phyloP scores from a whole-genome alignment of 2,113 vertebrate genomes.

The Pollachius pollachius region DNA sequence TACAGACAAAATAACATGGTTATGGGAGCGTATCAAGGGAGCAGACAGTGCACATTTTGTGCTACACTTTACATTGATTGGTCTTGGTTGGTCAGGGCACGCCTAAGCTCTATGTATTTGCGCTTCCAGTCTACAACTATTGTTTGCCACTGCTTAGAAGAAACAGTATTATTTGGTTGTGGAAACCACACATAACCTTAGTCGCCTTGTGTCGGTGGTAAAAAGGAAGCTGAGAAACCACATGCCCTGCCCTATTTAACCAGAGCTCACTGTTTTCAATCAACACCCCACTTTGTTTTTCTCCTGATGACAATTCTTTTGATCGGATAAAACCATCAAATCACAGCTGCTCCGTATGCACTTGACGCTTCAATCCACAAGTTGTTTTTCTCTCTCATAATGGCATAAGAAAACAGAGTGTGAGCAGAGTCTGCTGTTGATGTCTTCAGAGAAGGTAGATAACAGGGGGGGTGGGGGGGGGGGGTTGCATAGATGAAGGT shows the following conservation, averaged over 20 bases:
- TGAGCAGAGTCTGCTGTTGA: too few species aligned
- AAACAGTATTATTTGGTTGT: background rate
- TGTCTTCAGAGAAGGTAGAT: too few species aligned
- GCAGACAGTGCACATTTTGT: too few species aligned
- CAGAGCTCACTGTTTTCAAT: slow-evolving; percentile 34
- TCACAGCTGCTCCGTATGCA: slow-evolving; percentile 9
- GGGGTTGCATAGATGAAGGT: too few species aligned
- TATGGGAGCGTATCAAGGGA: background rate
- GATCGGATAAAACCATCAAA: slow-evolving; percentile 10
- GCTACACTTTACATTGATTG: too few species aligned
- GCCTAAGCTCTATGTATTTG: too few species aligned
- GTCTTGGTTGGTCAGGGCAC: too few species aligned
- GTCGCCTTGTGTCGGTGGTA: slow-evolving; percentile 3
- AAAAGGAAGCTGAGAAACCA: slow-evolving; percentile 14
- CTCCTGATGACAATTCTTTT: background rate
- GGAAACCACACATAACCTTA: background rate
- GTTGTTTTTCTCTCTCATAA: background rate
- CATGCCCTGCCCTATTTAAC: slow-evolving; percentile 11
- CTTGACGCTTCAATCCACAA: background rate
- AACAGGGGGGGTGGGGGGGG: too few species aligned
- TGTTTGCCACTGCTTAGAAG: slow-evolving; percentile 12
- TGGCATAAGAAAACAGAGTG: too few species aligned
- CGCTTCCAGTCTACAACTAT: too few species aligned
- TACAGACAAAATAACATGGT: background rate
- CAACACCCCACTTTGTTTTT: slow-evolving; percentile 6